These are phyloP conservation scores for Caenorhabditis latens DNA, from an alignment of 1,140 invertebrate species.

Conservation along the genomic window DNA sequence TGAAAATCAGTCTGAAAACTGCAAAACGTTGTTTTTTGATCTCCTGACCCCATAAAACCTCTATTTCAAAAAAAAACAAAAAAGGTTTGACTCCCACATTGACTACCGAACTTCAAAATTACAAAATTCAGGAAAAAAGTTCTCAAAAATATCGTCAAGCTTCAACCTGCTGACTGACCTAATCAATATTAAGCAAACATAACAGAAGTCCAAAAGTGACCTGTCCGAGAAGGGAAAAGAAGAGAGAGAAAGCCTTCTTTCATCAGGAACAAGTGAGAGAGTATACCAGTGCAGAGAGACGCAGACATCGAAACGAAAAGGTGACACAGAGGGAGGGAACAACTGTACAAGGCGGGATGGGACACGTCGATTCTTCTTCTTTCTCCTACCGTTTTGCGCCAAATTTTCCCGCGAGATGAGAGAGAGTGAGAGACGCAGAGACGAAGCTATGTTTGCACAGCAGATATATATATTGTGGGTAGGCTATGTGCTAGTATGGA, in stretches of 20 bases:
- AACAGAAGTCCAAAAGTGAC: not conserved
- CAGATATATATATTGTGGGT: not conserved
- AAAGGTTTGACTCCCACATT: no score
- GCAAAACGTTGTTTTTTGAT: no score
- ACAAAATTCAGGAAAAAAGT: not conserved
- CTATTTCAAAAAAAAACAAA: no score
- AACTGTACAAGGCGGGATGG: no score
- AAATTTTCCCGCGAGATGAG: no score
- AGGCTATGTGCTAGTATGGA: no score
- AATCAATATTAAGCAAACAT: slow-evolving; percentile 23
- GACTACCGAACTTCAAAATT: not conserved
- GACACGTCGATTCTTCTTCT: no score
- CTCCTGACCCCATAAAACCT: no score
- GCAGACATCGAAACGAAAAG: not conserved
- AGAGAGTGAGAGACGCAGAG: no score
- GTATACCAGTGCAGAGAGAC: not conserved
- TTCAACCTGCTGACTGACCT: not conserved
- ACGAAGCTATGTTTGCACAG: slow-evolving; percentile 8
- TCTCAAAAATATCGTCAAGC: not conserved
- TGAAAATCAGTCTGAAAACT: no score
- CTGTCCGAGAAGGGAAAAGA: not conserved
- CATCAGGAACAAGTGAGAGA: not conserved
- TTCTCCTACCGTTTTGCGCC: no score
- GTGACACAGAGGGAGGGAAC: not conserved
- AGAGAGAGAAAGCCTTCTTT: no score